Evolutionary conservation across 2,797 vertebrate species (phyloP).

Genomic region (Tadarida brasiliensis): DNA sequence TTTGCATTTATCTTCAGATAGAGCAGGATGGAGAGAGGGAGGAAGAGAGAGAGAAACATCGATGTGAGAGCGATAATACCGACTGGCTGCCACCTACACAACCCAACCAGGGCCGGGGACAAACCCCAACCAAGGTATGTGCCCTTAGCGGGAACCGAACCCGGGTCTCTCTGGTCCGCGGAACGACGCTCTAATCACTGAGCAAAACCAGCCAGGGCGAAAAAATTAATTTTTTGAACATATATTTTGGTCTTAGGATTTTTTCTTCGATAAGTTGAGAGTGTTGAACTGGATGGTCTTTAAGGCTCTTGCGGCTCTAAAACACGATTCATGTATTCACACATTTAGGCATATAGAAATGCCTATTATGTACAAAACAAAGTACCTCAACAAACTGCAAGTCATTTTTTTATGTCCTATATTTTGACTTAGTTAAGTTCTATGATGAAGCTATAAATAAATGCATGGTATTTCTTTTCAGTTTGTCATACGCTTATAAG

Average conservation of each 20-base stretch:
- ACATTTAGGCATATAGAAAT: neutral
- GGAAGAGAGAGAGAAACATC: too few relatives aligned
- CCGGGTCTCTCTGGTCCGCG: too few relatives aligned
- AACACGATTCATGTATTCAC: neutral
- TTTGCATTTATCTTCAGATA: too few relatives aligned
- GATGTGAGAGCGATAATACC: too few relatives aligned
- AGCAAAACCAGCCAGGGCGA: too few relatives aligned
- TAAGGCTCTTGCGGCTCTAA: neutral
- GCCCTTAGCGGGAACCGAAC: too few relatives aligned
- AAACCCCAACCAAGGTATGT: too few relatives aligned
- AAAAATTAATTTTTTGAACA: slow-evolving; percentile 34
- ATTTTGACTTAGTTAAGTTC: slow-evolving; percentile 48
- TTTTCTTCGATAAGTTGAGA: slow-evolving; percentile 51
- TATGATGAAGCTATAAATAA: slow-evolving; percentile 61
- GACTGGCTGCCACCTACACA: too few relatives aligned
- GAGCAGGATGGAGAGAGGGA: too few relatives aligned
- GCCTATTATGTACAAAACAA: neutral
- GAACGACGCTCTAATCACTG: too few relatives aligned
- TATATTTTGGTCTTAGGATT: neutral
- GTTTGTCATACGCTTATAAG: slow-evolving; percentile 59
- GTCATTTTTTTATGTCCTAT: slow-evolving; percentile 27
- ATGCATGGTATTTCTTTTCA: slow-evolving; percentile 48
- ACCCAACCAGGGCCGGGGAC: too few relatives aligned
- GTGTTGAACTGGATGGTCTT: neutral
- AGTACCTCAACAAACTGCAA: neutral